Base-by-base conservation (phyloP, 2,888 invertebrate genomes). In the Entomobrya multifasciata region DNA sequence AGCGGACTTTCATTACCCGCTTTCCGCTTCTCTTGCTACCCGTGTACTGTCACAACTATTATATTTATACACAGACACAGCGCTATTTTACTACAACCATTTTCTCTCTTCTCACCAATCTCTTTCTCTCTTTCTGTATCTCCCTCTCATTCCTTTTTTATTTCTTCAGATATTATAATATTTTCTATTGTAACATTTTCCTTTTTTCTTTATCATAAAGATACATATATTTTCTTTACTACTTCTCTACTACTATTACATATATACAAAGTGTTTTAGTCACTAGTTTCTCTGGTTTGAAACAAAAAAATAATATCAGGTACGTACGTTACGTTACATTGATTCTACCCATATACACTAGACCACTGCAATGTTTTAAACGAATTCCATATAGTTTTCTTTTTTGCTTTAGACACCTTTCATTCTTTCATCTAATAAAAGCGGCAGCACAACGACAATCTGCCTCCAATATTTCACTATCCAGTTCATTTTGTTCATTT, bases 121-220 rank as follows among this genome's bases (percentile, higher is more conserved):
- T 74, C 70, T 49, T 52, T 49, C 30, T 49, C 74, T 49, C 25
- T 74, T 36, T 65, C 60, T 72, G n/a, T 52, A 47, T 57, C 77
- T 44, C 47, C 52, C 76, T 60, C 83, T 83, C 49, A 49, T 49
- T 84, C 77, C 78, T 27, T 41, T 67, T 84, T 77, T 67, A 84
- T 78, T 85, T 79, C 78, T 57, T 72, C 57, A 79, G 70, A 86
- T 86, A 86, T 74, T 72, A 65, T 84, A 74, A 86, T 86, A 86
- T 86, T 79, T 86, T 74, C 79, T 60, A 85, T 74, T 85, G 72
- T 78, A 85, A 72, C 79, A 86, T 86, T 86, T 67, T 67, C 49
- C 76, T 82, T 67, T 65, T 44, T 85, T 72, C 47, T 62, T 52
- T 86, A 72, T 86, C 79, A 79, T 79, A 72, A 36, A 70, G 67